Base-by-base conservation (phyloP, 2,797 vertebrate genomes). In the Lagocephalus sceleratus region DNA sequence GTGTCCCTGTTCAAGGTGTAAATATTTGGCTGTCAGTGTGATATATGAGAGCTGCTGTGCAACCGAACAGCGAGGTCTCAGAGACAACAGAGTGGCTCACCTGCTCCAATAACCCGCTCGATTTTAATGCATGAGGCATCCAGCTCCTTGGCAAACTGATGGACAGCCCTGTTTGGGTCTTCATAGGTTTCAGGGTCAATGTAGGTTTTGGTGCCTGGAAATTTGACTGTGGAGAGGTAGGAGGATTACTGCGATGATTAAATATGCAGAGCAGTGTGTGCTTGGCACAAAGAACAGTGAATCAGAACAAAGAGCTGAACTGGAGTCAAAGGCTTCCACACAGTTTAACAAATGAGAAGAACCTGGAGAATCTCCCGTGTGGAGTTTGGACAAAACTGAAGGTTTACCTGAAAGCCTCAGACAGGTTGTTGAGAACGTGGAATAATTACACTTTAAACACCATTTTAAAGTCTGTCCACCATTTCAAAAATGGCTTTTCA, bases 201-300 rank as follows among this genome's bases (percentile, higher is more conserved):
- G 94, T 99, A 99, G 79, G 95, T 98, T 94, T 99, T 99, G 92
- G 95, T 96, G 93, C 97, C 97, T 94, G 97, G 97, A 94, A 99
- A 98, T 97, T 98, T 99, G 92, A 99, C 96, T 99, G 94, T 93
- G 94, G 93, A 94, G 92, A 92, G 91, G 93, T 94, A 94, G 98
- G 93, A 95, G 94, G 94, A 94, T 94, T 90, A 94, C 93, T 92
- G 94, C 93, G 93, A 92, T 89, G 92, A 92, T 93, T 91, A 93
- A 93, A 91, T 90, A 94, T 91, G 89, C 73, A 85, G 87, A 88
- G 82, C 52, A 45, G 57, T 60, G n/a, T n/a, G n/a, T 66, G 80
- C 80, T 89, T 86, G 90, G 86, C 90, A 66, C 58, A 15, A 25
- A 67, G 72, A 53, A 55, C 62, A 48, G 58, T 6, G 51, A 62